Percentiles rank a stretch among this genome's conserved stretches.
phyloP scores from a whole-genome alignment of 2,113 vertebrate species.

The Gallinago media region DNA sequence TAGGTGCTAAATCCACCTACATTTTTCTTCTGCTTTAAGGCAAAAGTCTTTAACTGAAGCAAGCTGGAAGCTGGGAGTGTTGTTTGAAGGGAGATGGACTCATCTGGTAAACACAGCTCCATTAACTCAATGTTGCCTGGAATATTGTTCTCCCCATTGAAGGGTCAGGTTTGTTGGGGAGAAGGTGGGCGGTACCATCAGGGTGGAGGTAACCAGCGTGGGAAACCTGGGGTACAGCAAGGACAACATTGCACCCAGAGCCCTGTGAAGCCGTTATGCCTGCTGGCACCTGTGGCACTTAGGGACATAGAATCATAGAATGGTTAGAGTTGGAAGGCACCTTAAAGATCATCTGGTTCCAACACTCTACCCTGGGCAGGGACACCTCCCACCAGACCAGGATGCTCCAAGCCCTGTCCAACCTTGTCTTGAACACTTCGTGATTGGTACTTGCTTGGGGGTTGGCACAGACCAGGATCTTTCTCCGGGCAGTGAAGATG shows the following conservation, averaged over 20 bases:
- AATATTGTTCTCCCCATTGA: neutral
- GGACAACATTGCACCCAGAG: no score
- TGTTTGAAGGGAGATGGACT: fast-evolving
- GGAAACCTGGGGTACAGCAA: neutral
- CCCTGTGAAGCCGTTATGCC: neutral
- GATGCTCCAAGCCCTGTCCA: neutral
- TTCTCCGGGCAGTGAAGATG: neutral
- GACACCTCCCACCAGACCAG: neutral
- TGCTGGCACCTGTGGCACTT: neutral
- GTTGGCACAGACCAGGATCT: neutral
- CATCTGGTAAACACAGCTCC: fast-evolving
- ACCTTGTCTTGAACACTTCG: neutral
- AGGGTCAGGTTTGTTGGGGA: neutral
- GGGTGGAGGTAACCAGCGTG: fast-evolving
- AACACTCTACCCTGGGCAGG: neutral
- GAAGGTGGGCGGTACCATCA: neutral
- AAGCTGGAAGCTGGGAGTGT: neutral
- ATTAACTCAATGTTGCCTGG: fast-evolving
- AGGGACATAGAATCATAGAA: neutral
- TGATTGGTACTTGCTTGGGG: neutral
- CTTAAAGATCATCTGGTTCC: neutral
- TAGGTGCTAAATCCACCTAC: neutral
- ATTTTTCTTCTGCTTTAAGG: neutral
- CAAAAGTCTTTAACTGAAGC: neutral
- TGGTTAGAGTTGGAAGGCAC: neutral